Base-by-base conservation (phyloP, 2,797 vertebrate genomes). In the Chiroxiphia lanceolata region DNA sequence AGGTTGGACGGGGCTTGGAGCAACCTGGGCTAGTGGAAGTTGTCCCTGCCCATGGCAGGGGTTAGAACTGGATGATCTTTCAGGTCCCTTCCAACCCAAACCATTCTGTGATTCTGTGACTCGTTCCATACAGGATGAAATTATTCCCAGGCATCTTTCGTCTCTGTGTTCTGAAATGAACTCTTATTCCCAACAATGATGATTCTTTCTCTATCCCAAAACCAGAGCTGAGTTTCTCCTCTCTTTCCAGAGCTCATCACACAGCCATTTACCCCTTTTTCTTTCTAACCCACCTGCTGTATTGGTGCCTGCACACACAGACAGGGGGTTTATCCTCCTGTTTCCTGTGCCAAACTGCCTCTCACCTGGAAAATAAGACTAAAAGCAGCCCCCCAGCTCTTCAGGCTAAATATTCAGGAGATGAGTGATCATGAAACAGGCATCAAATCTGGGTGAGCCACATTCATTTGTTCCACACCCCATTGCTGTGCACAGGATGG, bases 1-100 rank as follows among this genome's bases (percentile, higher is more conserved):
- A 31, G 72, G 33, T 0, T 50, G 71, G 69, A 60, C 0, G 0
- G 15, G 29, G 21, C 6, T 81, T 22, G 8, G 50, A 77, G 20
- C 23, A 57, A 0, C 11, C 38, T 77, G 57, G 33, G 17, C 4
- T 0, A 11, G 50, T 77, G 57, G 25, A 0, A 77, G 5, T 8
- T 77, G 57, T 57, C 65, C 17, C 57, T 83, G 20, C 15, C 26
- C 26, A 13, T 44, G 70, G 18, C 11, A 29, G 7, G 29, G 10
- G 1, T 54, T 45, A 44, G 36, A 0, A 31, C 27, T 31, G 36
- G 6, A 0, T 11, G 20, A 1, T 0, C 3, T 51, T 64, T 38
- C 13, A 51, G 9, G 1, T 22, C 27, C 57, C 2, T 53, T 54
- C 42, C 42, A 14, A 50, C 22, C 33, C 64, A 83, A 57, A 44